Evolutionary conservation across 2,113 vertebrate genomes (phyloP).

Genomic region (Carlito syrichta): DNA sequence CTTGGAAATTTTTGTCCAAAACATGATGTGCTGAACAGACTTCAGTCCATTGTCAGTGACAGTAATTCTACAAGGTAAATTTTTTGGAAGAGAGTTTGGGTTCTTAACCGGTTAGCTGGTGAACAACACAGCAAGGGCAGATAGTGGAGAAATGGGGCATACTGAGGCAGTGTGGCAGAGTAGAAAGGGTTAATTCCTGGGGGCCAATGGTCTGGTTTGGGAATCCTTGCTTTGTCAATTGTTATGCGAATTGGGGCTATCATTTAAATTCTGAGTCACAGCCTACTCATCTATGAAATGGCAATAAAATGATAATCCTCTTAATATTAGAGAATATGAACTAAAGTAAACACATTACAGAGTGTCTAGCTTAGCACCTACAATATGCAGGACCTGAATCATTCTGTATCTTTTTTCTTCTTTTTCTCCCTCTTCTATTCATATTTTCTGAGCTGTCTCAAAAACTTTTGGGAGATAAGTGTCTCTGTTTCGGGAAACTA

Average conservation of each 20-base stretch:
- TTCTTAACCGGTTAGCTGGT: neutral
- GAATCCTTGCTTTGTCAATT: neutral
- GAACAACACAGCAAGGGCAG: neutral
- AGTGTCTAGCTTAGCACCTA: neutral
- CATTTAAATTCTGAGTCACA: neutral
- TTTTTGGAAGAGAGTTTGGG: neutral
- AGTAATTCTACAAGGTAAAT: neutral
- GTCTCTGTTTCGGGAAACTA: neutral
- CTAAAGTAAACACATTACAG: neutral
- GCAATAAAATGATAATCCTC: neutral
- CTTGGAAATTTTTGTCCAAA: neutral
- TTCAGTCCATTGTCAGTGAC: neutral
- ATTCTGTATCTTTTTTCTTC: neutral
- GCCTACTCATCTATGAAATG: neutral
- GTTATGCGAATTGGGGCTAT: neutral
- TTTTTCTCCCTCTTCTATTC: neutral
- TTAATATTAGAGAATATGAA: neutral
- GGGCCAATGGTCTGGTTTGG: neutral
- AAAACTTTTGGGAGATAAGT: neutral
- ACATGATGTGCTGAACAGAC: no score
- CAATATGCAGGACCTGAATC: neutral
- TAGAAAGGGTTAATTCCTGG: neutral
- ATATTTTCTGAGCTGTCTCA: neutral
- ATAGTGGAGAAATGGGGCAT: accelerated
- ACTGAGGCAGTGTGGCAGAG: accelerated